Conservation (phyloP, 1,140 invertebrate species). For the Zaprionus camerounensis region DNA sequence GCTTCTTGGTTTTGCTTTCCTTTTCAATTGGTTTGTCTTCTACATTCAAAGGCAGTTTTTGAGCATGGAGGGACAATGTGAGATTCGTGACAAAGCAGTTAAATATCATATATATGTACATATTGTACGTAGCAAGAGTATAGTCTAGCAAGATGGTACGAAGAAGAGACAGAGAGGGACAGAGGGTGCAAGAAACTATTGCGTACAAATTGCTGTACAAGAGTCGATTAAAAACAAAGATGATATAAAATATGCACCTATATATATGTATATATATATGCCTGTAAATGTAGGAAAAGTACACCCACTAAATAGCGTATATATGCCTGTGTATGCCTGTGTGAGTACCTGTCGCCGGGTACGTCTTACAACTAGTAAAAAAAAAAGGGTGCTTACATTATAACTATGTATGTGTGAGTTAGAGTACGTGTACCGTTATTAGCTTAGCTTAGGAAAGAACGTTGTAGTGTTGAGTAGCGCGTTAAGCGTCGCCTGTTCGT, state of each 20-base stretch:
- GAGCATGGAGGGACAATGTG: constrained; percentile 78
- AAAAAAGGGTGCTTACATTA: constrained; percentile 53
- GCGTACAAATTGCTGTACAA: constrained; percentile 29
- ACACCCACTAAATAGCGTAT: constrained; percentile 14
- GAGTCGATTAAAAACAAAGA: background rate
- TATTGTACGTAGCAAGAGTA: background rate
- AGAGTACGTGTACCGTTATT: constrained; percentile 55
- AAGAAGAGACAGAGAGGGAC: background rate
- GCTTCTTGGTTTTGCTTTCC: constrained; percentile 27
- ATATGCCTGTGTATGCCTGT: background rate
- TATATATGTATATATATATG: background rate
- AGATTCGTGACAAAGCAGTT: constrained; percentile 66
- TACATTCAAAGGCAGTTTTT: constrained; percentile 75
- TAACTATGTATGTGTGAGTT: constrained; percentile 33
- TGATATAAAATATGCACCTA: constrained; percentile 12
- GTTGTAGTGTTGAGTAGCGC: constrained; percentile 49
- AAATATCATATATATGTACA: constrained; percentile 20
- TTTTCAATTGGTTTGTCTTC: constrained; percentile 47
- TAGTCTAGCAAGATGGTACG: background rate
- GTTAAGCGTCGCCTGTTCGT: constrained; percentile 14
- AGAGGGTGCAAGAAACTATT: constrained; percentile 15
- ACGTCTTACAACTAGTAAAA: constrained; percentile 69
- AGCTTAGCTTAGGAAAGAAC: constrained; percentile 67
- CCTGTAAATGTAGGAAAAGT: constrained; percentile 23
- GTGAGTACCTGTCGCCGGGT: constrained; percentile 45